Evolutionary conservation across 1,140 invertebrate species (phyloP).

Genomic region (Drosophila nebulosa): DNA sequence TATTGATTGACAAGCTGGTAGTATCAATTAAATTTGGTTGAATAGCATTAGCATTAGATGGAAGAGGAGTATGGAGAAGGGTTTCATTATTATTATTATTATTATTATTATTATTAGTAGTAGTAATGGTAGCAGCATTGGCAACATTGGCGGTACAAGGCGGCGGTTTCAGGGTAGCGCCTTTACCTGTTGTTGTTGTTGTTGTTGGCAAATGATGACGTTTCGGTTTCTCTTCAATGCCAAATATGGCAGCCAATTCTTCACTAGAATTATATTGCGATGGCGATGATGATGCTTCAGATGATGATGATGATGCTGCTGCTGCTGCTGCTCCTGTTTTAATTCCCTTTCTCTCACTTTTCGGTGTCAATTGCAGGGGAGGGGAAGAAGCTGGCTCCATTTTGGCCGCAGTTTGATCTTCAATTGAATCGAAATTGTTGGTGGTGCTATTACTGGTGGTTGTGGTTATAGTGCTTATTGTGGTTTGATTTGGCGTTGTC

Average conservation of each 20-base stretch:
- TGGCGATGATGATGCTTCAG: slow-evolving; percentile 54
- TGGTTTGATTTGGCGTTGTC: slow-evolving; percentile 66
- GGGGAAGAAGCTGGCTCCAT: slow-evolving; percentile 54
- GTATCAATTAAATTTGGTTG: slow-evolving; percentile 64
- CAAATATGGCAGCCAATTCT: slow-evolving; percentile 84
- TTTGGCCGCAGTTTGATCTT: slow-evolving; percentile 26
- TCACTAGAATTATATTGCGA: slow-evolving; percentile 85
- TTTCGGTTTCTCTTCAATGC: slow-evolving; percentile 68
- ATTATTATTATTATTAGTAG: slow-evolving; percentile 43
- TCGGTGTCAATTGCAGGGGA: slow-evolving; percentile 63
- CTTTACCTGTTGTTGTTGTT: slow-evolving; percentile 65
- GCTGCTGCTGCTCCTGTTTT: too few relatives aligned
- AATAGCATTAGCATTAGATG: slow-evolving; percentile 58
- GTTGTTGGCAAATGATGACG: slow-evolving; percentile 12
- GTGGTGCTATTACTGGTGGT: slow-evolving; percentile 45
- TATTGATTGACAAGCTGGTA: slow-evolving; percentile 36
- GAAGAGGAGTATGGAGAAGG: slow-evolving; percentile 29
- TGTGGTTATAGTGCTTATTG: slow-evolving; percentile 39
- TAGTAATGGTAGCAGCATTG: slow-evolving; percentile 33
- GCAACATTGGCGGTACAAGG: slow-evolving; percentile 13
- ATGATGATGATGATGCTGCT: slow-evolving; percentile 59
- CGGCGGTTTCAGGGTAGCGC: slow-evolving; percentile 25
- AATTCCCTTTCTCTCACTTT: slow-evolving; percentile 23
- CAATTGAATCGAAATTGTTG: slow-evolving; percentile 30
- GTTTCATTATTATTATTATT: background rate